Percentiles rank a stretch among this genome's conserved stretches.
Evolutionary conservation across 37 sponge, comb jelly and placozoan genomes (phyloP).

Genomic region (Spongia lamella): DNA sequence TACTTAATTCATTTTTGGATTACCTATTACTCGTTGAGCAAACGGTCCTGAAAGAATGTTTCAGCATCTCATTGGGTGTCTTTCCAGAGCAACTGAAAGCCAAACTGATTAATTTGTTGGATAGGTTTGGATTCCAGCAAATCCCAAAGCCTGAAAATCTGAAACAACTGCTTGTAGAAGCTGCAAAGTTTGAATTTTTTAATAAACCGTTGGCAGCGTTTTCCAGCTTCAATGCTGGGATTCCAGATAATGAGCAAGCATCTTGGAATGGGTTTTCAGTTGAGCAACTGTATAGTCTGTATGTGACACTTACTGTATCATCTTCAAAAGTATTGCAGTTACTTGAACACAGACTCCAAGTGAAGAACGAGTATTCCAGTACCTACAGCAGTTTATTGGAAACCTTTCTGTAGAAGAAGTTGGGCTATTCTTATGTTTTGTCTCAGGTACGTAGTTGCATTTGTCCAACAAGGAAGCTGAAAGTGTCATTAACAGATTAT

Average conservation of each 20-base stretch:
- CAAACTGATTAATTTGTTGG: neutral
- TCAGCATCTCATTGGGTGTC: no score
- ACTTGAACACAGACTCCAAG: constrained; percentile 2
- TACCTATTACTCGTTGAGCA: no score
- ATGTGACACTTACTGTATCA: neutral
- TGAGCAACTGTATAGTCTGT: neutral
- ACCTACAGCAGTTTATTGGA: constrained; percentile 30
- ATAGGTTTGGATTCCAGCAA: constrained; percentile 5
- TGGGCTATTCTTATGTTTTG: constrained; percentile 11
- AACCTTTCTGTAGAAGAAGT: constrained; percentile 14
- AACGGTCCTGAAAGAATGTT: no score
- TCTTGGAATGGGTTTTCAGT: constrained; percentile 1
- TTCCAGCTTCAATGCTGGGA: constrained; percentile 1
- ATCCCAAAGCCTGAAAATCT: constrained; percentile 15
- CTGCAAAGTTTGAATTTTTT: constrained; percentile 20
- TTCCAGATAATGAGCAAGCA: constrained; percentile 6
- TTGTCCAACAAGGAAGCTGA: neutral
- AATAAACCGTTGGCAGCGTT: constrained; percentile 28
- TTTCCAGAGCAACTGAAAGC: neutral
- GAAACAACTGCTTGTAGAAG: neutral
- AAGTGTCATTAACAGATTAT: constrained; percentile 6
- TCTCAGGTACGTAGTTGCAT: constrained; percentile 21
- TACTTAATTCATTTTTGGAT: constrained; percentile 3
- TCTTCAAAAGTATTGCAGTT: constrained; percentile 11
- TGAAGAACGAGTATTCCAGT: constrained; percentile 16